A percentile compares a stretch with the other conserved stretches of the same genome.
Evolutionary conservation across 2,113 vertebrate species (phyloP).

Genomic region (Oncorhynchus keta): DNA sequence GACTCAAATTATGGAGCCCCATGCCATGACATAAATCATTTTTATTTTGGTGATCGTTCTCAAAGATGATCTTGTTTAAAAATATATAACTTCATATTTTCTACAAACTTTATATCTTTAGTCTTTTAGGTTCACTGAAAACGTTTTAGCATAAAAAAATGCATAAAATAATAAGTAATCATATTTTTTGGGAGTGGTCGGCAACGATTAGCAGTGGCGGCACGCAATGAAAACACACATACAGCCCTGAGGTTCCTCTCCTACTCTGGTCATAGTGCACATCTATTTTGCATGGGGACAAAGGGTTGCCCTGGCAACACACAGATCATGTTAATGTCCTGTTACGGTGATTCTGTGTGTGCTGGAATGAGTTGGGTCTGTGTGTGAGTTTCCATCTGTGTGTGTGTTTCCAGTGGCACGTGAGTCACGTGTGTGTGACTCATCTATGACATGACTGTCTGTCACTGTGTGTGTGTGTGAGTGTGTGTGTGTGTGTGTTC

Average conservation of each 20-base stretch:
- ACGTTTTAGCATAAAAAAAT: too few species aligned
- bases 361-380: slow-evolving; percentile 2
- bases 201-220: too few species aligned
- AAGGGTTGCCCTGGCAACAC: slow-evolving; percentile 52
- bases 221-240: neutral
- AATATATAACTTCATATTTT: neutral
- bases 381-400: neutral
- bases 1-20: too few species aligned
- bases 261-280: neutral
- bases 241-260: neutral
- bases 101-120: too few species aligned
- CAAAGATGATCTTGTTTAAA: too few species aligned
- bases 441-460: neutral
- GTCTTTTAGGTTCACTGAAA: too few species aligned
- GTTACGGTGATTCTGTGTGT: slow-evolving; percentile 47
- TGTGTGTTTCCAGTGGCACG: neutral
- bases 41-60: too few species aligned
- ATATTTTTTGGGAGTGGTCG: too few species aligned
- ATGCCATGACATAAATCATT: too few species aligned
- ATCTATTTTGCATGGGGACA: slow-evolving; percentile 6
- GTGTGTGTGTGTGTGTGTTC: neutral
- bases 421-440: neutral
- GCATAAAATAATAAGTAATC: too few species aligned
- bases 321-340: slow-evolving; percentile 49
- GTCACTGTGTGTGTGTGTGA: neutral